Evolutionary conservation across 2,888 invertebrate genomes (phyloP), one percentile per base, ranked within the genome.

Genomic region (Leucophora obtusa): DNA sequence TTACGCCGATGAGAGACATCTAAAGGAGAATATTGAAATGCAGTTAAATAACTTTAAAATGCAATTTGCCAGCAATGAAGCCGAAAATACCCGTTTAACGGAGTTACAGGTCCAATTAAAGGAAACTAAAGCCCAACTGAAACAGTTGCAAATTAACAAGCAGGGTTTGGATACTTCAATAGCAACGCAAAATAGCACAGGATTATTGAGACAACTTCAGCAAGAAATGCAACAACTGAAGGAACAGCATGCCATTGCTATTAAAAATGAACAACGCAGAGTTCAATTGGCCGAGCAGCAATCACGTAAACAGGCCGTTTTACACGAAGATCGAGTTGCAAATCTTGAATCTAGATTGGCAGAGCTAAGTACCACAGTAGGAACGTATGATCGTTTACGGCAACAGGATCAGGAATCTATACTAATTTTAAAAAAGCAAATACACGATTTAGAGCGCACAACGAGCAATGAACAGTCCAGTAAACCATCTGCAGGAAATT

Each of bases 311-410:
- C 91, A 93, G 47, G 94, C 94, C 76, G 92, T 93, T 0, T 91
- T 93, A 2, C 95, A 95, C 84, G 96, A 96, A 87, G 93, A 94
- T 72, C 91, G 96, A 78, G 96, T 96, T 0, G 94, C 94, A 0
- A 92, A 93, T 62, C 91, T 97, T 65, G 96, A 97, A 89, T 92
- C 93, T 4, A 92, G 93, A 82, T 89, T 96, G 17, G 95, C 96
- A 0, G 96, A 97, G 86, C 89, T 97, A 33, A 96, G 96, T 0
- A 93, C 93, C 71, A 94, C 94, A 0, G 93, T 96, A 3, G 96
- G 96, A 0, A 93, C 92, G 79, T 96, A 96, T 85, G 96, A 96
- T 87, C 91, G 94, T 72, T 88, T 94, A 9, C 90, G 95, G 2
- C 93, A 94, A 66, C 92, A 93, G 78, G 96, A 97, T 90, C 94